Evolutionary conservation across 2,888 invertebrate species (phyloP), one percentile per base, ranked within the genome.

Genomic region (Mesodorylaimus sp.): DNA sequence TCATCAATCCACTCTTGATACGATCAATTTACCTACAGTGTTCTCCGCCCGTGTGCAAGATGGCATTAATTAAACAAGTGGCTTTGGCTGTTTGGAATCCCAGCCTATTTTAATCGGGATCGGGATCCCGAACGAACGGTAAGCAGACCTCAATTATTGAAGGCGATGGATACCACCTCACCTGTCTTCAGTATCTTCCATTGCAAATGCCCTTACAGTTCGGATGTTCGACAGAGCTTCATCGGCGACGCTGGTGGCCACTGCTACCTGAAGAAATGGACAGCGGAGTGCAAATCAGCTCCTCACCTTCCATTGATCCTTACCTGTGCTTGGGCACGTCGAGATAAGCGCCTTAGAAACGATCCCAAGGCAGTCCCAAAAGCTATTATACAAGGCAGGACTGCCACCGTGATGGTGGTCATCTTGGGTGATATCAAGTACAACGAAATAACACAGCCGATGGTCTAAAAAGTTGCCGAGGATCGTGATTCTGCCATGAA

Each of bases 201-300:
- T 87, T 0, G 88, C 88, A 72, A 91, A 89, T 16, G 89, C 83
- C 57, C 89, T 74, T 0, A 95, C 93, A 1, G 91, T 93, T 46
- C 88, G 74, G 57, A 95, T 82, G 69, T 93, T 93, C 36, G 83
- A 78, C 50, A 95, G 74, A 2, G 89, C 88, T 70, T 93, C 93
- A 66, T 89, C 88, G 16, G 87, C 87, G 36, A 89, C 80, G 1
- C 83, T 76, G 0, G 86, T 85, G 1, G 88, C 78, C 64, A 80
- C 81, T 58, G 88, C 83, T 53, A 80, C 73, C 81, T 87, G 62
- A 27, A 64, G 5, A 46, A 37, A 32, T 10, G 16, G 32, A 10
- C 10, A 32, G 7, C n/a, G n/a, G n/a, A 7, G 7, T 41, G 7
- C 42, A 7, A 7, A n/a, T 41, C 7, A 41, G 7, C 7, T 13